Evolutionary conservation across 2,888 invertebrate genomes (phyloP), one percentile per base, ranked within the genome.

Genomic region (Agrochola circellaris): DNA sequence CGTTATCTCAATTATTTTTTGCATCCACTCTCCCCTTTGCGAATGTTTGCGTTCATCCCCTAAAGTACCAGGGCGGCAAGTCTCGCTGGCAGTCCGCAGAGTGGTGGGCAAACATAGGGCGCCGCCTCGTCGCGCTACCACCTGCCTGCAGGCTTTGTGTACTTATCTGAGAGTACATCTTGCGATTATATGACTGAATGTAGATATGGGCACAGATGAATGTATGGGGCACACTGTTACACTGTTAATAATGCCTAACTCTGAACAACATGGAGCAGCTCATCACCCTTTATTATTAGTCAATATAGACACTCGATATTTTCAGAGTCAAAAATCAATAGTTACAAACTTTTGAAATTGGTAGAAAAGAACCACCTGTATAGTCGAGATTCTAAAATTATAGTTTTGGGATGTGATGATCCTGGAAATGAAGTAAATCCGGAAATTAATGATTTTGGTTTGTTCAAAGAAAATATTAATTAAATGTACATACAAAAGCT

Each of bases 41-140:
- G 84, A 90, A 90, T 93, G 87, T 95, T 94, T 94, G 91, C 92
- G 61, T 77, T 88, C 88, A 90, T 89, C 89, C 91, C 91, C 90
- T 84, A 90, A 92, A 93, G 93, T 92, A 93, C 92, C 88, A 92
- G 93, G 94, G 92, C 78, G 90, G 85, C 90, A 93, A 89, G 87
- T 83, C 77, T 85, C 75, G 86, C 86, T 87, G 87, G 90, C 89
- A 89, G 88, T 80, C 90, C 85, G 71, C 92, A 94, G 95, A 95
- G 95, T 94, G 95, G 94, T 95, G 81, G 83, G 92, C 92, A 95
- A 95, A 95, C 93, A 95, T 68, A 23, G 81, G 95, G 95, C 95
- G 95, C 95, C 95, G 89, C 80, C 90, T 90, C 88, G 92, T 83
- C 89, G 89, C 89, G 80, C 82, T 73, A 84, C 90, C 95, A 95